Percentiles rank a stretch among this genome's conserved stretches.
phyloP scores from a whole-genome alignment of 2,888 invertebrate species.

The Agrilus biguttatus region DNA sequence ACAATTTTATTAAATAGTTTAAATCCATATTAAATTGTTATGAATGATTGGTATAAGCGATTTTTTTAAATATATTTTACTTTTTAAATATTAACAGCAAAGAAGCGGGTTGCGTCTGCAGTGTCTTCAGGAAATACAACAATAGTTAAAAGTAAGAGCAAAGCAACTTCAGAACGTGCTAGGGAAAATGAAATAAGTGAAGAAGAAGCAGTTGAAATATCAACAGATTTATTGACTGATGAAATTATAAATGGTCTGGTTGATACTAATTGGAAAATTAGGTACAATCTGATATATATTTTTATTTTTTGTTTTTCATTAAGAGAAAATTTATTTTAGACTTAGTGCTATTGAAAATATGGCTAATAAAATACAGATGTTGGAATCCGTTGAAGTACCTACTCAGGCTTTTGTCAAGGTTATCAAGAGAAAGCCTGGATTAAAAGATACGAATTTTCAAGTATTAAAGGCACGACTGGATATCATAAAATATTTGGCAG shows the following conservation, averaged over 20 bases:
- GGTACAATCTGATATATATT: slow-evolving; percentile 13
- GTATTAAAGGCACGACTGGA: slow-evolving; percentile 74
- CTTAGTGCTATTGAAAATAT: slow-evolving; percentile 63
- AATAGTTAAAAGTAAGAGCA: slow-evolving; percentile 15
- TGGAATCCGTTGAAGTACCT: slow-evolving; percentile 47
- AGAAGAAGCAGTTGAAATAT: slow-evolving; percentile 66
- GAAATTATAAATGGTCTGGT: slow-evolving; percentile 50
- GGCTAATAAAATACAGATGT: slow-evolving; percentile 42
- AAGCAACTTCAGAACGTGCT: slow-evolving; percentile 14
- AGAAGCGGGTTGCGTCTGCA: slow-evolving; percentile 11
- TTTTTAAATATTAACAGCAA: slow-evolving; percentile 4
- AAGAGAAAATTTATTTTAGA: slow-evolving; percentile 27
- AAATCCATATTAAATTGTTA: too few species aligned
- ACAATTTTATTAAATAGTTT: too few species aligned
- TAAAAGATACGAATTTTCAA: slow-evolving; percentile 84
- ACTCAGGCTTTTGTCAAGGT: slow-evolving; percentile 64
- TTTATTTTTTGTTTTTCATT: neutral
- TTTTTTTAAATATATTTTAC: slow-evolving; percentile 18
- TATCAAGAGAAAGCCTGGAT: slow-evolving; percentile 69
- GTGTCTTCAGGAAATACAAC: slow-evolving; percentile 29
- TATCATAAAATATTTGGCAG: slow-evolving; percentile 60
- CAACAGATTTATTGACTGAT: slow-evolving; percentile 46
- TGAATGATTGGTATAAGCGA: slow-evolving; percentile 1
- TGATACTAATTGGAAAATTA: slow-evolving; percentile 74
- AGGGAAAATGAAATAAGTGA: slow-evolving; percentile 54